Conservation (phyloP, 2,888 invertebrate species). For the Stramonita haemastoma region DNA sequence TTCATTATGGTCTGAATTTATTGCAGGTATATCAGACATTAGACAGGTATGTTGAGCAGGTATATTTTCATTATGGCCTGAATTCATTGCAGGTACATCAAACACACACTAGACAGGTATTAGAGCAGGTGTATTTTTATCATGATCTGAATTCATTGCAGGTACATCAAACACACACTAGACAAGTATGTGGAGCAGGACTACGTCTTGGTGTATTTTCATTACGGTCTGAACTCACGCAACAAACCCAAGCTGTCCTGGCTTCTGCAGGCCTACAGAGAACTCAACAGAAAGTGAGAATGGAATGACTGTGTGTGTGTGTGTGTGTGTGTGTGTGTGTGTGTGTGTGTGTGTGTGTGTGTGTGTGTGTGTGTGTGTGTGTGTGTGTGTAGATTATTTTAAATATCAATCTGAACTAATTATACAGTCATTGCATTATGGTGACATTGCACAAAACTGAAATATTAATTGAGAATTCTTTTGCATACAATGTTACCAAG, state of each 20-base stretch:
- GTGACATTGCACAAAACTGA: too few species aligned
- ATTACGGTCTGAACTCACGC: conserved; percentile 95
- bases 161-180: conserved; percentile 94
- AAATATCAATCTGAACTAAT: too few species aligned
- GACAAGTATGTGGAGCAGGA: conserved; percentile 99
- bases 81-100: conserved; percentile 88
- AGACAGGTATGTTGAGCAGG: conserved; percentile 97
- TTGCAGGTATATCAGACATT: conserved; percentile 91
- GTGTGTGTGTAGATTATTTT: conserved; percentile 1
- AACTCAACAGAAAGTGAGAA: conserved; percentile 91
- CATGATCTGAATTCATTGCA: conserved; percentile 87
- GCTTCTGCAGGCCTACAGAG: conserved; percentile 97
- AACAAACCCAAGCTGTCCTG: conserved; percentile 97
- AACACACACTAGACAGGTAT: conserved; percentile 95
- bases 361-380: conserved; percentile 19
- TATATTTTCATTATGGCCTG: too few species aligned
- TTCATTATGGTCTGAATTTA: too few species aligned
- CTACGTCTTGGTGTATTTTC: conserved; percentile 98
- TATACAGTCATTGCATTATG: too few species aligned
- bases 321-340: neutral
- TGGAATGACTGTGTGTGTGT: neutral
- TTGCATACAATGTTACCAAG: too few species aligned
- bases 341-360: conserved; percentile 19
- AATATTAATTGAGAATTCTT: too few species aligned
- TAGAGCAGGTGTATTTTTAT: conserved; percentile 99